Evolutionary conservation across 2,797 vertebrate species (phyloP).

Genomic region (Mastacembelus armatus): DNA sequence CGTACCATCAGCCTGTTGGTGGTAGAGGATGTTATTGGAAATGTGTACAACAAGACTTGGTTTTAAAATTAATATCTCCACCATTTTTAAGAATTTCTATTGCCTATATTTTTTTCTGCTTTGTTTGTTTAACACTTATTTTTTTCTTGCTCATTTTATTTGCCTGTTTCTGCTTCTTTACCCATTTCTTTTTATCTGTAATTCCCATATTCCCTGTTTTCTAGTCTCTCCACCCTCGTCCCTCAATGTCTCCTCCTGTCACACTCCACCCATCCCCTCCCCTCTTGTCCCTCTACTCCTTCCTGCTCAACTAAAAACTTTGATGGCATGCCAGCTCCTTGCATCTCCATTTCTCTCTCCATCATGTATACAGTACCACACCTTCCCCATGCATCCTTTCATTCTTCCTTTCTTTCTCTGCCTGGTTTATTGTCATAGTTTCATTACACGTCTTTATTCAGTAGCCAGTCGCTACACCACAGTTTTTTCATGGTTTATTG

Average conservation of each 20-base stretch:
- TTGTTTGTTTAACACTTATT: too few species aligned
- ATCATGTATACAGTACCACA: too few species aligned
- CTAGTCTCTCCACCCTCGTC: too few species aligned
- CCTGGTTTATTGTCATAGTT: constrained; percentile 66
- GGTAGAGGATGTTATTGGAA: neutral
- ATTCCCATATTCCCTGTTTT: too few species aligned
- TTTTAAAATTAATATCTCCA: too few species aligned
- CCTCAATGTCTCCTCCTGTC: too few species aligned
- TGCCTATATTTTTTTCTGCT: too few species aligned
- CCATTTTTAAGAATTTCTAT: too few species aligned
- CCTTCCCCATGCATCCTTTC: constrained; percentile 37
- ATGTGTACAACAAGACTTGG: too few species aligned
- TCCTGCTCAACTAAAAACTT: constrained; percentile 41
- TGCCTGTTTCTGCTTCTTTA: neutral
- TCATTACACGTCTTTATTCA: constrained; percentile 74
- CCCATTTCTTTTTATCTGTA: too few species aligned
- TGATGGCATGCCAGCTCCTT: constrained; percentile 38
- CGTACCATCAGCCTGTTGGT: neutral
- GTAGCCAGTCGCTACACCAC: constrained; percentile 55
- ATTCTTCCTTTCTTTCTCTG: constrained; percentile 30
- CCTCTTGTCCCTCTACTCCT: neutral
- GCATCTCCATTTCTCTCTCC: neutral
- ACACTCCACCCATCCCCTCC: neutral
- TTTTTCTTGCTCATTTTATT: too few species aligned
- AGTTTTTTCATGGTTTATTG: constrained; percentile 68